Conservation (phyloP, 2,888 invertebrate genomes). For the Leptopilina drosophilae region DNA sequence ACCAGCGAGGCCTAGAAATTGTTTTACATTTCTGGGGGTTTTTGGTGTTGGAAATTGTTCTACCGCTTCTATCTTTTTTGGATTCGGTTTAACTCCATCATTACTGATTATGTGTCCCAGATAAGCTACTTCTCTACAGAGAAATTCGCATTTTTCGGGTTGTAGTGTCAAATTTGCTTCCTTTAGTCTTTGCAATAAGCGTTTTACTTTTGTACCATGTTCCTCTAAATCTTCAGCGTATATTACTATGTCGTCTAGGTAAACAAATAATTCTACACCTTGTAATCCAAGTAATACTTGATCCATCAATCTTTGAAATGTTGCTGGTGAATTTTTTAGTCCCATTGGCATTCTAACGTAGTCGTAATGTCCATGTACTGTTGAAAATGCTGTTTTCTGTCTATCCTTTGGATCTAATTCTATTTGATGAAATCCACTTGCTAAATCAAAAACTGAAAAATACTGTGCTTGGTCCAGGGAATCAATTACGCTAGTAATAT, state of each 20-base stretch:
- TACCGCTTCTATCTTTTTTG: background rate
- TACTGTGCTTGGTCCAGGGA: too few relatives aligned
- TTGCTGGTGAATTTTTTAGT: slow-evolving; percentile 52
- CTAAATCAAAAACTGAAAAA: too few relatives aligned
- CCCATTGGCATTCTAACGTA: slow-evolving; percentile 63
- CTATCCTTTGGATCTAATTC: background rate
- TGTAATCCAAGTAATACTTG: slow-evolving; percentile 55
- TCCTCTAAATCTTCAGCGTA: slow-evolving; percentile 54
- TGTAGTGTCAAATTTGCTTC: slow-evolving; percentile 61
- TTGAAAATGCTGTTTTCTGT: slow-evolving; percentile 57
- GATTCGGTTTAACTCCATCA: background rate
- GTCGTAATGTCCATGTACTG: slow-evolving; percentile 62
- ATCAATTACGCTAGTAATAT: too few relatives aligned
- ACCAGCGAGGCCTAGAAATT: background rate
- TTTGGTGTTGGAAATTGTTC: background rate
- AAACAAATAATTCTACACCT: slow-evolving; percentile 55
- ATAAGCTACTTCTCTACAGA: background rate
- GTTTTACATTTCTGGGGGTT: background rate
- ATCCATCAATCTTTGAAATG: slow-evolving; percentile 56
- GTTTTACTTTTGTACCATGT: slow-evolving; percentile 55
- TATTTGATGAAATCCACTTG: too few relatives aligned
- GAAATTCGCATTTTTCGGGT: slow-evolving; percentile 60
- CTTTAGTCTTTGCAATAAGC: slow-evolving; percentile 57
- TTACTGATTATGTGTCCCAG: background rate
- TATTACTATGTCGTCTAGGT: slow-evolving; percentile 61